Conservation (phyloP, 2,113 vertebrate species). For the Tetrao urogallus region DNA sequence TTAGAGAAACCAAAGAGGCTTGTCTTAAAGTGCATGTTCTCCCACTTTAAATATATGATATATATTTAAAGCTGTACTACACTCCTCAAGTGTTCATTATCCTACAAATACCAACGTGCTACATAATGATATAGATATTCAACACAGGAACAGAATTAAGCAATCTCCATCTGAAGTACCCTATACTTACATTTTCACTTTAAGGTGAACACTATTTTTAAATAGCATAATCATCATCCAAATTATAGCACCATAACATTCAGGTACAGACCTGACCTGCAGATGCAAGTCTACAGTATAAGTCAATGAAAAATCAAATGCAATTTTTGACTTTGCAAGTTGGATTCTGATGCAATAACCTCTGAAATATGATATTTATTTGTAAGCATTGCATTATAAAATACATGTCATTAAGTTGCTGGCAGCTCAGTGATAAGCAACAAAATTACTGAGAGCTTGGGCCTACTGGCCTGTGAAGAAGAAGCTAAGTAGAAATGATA, state of each 20-base stretch:
- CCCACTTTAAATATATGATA: not conserved
- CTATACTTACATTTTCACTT: not conserved
- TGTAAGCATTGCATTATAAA: not conserved
- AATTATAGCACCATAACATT: not conserved
- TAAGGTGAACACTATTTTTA: not conserved
- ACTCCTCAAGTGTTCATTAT: not conserved
- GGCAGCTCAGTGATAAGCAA: not conserved
- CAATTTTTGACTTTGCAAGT: not conserved
- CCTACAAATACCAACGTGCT: not conserved
- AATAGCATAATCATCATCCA: not conserved
- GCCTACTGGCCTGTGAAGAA: not conserved
- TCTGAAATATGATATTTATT: not conserved
- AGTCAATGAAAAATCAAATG: not conserved
- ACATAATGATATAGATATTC: not conserved
- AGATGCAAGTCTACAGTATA: not conserved
- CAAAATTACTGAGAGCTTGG: accelerated
- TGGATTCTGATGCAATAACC: not conserved
- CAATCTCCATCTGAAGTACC: not conserved
- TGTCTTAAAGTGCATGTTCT: not conserved
- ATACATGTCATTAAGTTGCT: not conserved
- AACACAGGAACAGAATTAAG: not conserved
- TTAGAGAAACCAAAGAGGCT: not conserved
- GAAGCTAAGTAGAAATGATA: not conserved
- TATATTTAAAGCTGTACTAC: not conserved
- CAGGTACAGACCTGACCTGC: not conserved